phyloP scores from a whole-genome alignment of 2,888 invertebrate species.

The Lycia hirtaria region DNA sequence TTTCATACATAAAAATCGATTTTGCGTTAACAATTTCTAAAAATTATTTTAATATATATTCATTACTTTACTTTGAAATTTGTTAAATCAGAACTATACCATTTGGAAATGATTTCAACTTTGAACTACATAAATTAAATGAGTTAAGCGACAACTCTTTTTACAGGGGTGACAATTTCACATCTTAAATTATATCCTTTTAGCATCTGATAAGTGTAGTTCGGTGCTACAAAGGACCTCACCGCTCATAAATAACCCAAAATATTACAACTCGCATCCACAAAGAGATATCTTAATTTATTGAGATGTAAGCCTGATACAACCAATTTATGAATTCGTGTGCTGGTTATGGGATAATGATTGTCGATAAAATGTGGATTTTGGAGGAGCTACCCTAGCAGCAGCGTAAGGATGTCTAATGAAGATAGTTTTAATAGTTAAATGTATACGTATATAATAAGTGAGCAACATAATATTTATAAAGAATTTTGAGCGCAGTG shows the following conservation, averaged over 20 bases:
- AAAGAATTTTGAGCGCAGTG: no score
- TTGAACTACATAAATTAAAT: no score
- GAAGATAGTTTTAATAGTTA: neutral
- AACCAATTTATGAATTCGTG: constrained; percentile 68
- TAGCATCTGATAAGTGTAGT: constrained; percentile 67
- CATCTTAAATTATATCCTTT: constrained; percentile 69
- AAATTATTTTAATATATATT: no score
- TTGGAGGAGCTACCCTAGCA: constrained; percentile 44
- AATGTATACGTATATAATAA: neutral
- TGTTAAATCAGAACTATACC: no score
- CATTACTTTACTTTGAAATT: no score
- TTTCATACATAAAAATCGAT: no score
- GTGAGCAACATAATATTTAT: no score
- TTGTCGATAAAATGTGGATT: constrained; percentile 57
- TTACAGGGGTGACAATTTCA: constrained; percentile 67
- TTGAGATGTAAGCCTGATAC: constrained; percentile 74
- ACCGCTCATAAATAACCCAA: constrained; percentile 68
- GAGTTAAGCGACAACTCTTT: constrained; percentile 47
- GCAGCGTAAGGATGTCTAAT: constrained; percentile 6
- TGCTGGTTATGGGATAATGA: constrained; percentile 67
- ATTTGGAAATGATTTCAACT: no score
- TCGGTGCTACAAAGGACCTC: constrained; percentile 63
- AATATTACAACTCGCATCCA: constrained; percentile 69
- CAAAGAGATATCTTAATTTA: constrained; percentile 75
- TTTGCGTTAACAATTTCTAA: no score